Percentiles rank a stretch among this genome's conserved stretches.
These are phyloP conservation scores for Euwallacea similis DNA, from an alignment of 1,140 invertebrate genomes.

Conservation along the genomic window DNA sequence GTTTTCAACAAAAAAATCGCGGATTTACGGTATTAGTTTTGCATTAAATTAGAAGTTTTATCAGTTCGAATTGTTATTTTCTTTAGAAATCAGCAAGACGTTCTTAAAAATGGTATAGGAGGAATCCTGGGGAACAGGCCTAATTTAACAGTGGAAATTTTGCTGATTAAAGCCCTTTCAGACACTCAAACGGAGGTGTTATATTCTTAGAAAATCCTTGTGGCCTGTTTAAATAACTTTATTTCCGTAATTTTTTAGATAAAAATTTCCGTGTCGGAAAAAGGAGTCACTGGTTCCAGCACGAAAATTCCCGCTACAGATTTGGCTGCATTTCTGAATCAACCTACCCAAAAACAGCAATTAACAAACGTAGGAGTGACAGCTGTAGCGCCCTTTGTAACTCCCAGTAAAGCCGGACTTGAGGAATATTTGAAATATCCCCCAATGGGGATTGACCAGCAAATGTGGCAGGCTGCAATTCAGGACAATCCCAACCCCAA, in stretches of 20 bases:
- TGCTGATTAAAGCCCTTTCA: slow-evolving; percentile 72
- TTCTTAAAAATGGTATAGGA: slow-evolving; percentile 69
- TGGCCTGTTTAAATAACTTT: too few relatives aligned
- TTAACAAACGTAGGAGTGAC: slow-evolving; percentile 67
- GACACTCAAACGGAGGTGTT: slow-evolving; percentile 75
- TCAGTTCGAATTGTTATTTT: slow-evolving; percentile 33
- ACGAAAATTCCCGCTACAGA: slow-evolving; percentile 76
- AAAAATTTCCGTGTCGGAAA: slow-evolving; percentile 76
- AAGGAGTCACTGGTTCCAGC: slow-evolving; percentile 64
- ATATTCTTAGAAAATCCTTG: slow-evolving; percentile 34
- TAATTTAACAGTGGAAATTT: slow-evolving; percentile 75
- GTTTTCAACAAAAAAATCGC: slow-evolving; percentile 78
- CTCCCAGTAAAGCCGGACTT: slow-evolving; percentile 72
- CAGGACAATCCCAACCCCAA: slow-evolving; percentile 89
- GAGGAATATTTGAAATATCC: slow-evolving; percentile 89
- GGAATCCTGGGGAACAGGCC: slow-evolving; percentile 80
- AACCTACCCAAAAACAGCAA: slow-evolving; percentile 69
- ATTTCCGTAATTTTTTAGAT: slow-evolving; percentile 7
- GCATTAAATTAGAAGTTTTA: slow-evolving; percentile 20
- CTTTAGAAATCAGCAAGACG: slow-evolving; percentile 68
- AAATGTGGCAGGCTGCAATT: slow-evolving; percentile 89
- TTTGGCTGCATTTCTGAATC: slow-evolving; percentile 68
- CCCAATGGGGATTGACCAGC: slow-evolving; percentile 67
- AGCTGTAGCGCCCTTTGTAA: slow-evolving; percentile 61
- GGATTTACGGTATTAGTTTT: slow-evolving; percentile 64